Base-by-base conservation (phyloP, 2,888 invertebrate species). In the Caenorhabditis macrosperma region DNA sequence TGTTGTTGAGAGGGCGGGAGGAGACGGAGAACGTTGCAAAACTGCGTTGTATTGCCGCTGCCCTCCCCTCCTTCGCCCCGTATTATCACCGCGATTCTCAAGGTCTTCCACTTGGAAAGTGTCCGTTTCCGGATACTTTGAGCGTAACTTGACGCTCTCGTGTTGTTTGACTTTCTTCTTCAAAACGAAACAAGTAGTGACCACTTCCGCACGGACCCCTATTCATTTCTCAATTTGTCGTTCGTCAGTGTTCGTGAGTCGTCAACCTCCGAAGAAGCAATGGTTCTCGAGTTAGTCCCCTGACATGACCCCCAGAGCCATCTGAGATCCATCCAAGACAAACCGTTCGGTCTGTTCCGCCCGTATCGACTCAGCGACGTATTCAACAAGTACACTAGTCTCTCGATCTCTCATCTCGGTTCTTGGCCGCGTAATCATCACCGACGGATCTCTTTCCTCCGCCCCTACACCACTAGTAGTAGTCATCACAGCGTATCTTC, bases 331-430 rank as follows among this genome's bases (percentile, higher is more conserved):
- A n/a, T n/a, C n/a, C n/a, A n/a, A n/a, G n/a, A n/a, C n/a, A n/a
- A n/a, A n/a, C n/a, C n/a, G n/a, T n/a, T n/a, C n/a, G n/a, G n/a
- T n/a, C 38, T 38, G 7, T 38, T 38, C 38, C 9, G 38, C 3
- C 5, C 2, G 2, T 38, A 5, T 15, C 7, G 2, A 38, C 12
- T n/a, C n/a, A n/a, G n/a, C n/a, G n/a, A n/a, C 15, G 10, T 2
- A 15, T 30, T 52, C 28, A 7, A 46, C 46, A 67, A 67, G 67
- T 55, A 57, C 67, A 60, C 50, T 48, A 59, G 60, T 60, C 69
- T 69, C 52, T 59, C 48, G 61, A 71, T 71, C 63, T 72, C 63
- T 72, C 71, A 46, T 52, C 71, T 60, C 69, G 48, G 30, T 71
- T 71, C 69, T 61, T 60, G 69, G 54, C 69, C 69, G 38, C 59